Base-by-base conservation (phyloP, 1,140 invertebrate genomes). In the Pseudomyrmex sp. region DNA sequence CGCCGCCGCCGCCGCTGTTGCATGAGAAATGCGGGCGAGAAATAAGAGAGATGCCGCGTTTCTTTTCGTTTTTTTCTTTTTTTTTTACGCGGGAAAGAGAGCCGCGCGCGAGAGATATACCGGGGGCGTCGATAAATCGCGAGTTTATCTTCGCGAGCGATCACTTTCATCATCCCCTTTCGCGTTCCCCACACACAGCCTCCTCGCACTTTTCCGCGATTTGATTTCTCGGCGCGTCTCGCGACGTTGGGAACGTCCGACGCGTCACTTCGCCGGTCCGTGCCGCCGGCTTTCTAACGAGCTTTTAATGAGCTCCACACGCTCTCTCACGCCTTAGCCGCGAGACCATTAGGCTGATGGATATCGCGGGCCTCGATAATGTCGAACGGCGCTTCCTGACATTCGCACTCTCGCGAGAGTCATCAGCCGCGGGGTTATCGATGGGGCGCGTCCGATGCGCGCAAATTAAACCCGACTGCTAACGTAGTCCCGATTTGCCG, bases 221-320 rank as follows among this genome's bases (percentile, higher is more conserved):
- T 54, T 63, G 85, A 83, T 83, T 82, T 65, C 66, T 46, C 76
- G 15, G 58, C 54, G 35, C 5, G 26, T 26, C 26, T 26, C 35
- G 23, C 23, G 2, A 26, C 23, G 23, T 26, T 26, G 46, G 44
- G 20, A 70, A 54, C 68, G 20, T 54, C 66, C 35, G 35, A 35
- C 68, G 23, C 50, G 68, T 70, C 20, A 69, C 65, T 59, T 68
- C 18, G 15, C 48, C 12, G 35, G 18, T 76, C 12, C 61, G 35
- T 61, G 54, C 54, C 52, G 44, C 83, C 58, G 80, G 72, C 75
- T 85, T 69, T 84, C 84, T 91, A 88, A 91, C 86, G 90, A 91
- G 88, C 84, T 91, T 91, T 91, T 92, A 91, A 92, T 88, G 91
- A 91, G 89, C 85, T 85, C 62, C 77, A 69, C 74, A 63, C 85